A percentile compares a stretch with the other conserved stretches of the same genome.
phyloP scores from a whole-genome alignment of 2,113 vertebrate species.

The Heterochromis multidens region DNA sequence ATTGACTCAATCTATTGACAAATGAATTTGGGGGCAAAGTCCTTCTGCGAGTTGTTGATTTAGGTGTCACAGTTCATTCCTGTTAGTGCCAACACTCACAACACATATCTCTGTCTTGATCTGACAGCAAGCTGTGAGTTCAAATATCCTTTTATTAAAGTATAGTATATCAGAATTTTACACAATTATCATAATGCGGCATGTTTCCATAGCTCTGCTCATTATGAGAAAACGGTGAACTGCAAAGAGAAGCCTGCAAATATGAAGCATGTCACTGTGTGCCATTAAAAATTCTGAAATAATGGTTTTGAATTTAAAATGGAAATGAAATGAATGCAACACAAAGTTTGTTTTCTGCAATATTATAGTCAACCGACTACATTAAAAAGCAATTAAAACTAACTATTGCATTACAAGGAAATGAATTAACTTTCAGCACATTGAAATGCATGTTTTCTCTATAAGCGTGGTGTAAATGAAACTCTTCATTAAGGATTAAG shows the following conservation, averaged over 20 bases:
- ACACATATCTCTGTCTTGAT: constrained; percentile 70
- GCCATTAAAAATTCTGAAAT: constrained; percentile 52
- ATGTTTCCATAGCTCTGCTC: constrained; percentile 19
- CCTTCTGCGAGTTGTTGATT: constrained; percentile 80
- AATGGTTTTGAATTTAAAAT: constrained; percentile 52
- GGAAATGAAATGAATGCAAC: constrained; percentile 62
- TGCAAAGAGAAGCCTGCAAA: constrained; percentile 3
- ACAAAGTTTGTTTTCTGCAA: constrained; percentile 67
- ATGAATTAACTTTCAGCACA: constrained; percentile 63
- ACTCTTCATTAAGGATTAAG: constrained; percentile 74
- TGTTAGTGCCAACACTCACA: constrained; percentile 75
- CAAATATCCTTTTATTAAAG: constrained; percentile 65
- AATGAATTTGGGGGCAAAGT: constrained; percentile 80
- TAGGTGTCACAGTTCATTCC: constrained; percentile 79
- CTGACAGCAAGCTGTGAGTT: constrained; percentile 74
- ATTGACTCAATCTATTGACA: constrained; percentile 83
- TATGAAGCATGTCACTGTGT: constrained; percentile 14
- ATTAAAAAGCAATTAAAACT: constrained; percentile 80
- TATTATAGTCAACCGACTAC: constrained; percentile 64
- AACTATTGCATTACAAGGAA: constrained; percentile 74
- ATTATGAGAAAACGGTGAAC: constrained; percentile 27
- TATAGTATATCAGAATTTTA: constrained; percentile 31
- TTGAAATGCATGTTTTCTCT: constrained; percentile 64
- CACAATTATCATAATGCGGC: constrained; percentile 30
- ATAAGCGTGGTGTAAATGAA: constrained; percentile 62